Conservation (phyloP, 2,797 vertebrate species). For the Sebastes taczanowskii region DNA sequence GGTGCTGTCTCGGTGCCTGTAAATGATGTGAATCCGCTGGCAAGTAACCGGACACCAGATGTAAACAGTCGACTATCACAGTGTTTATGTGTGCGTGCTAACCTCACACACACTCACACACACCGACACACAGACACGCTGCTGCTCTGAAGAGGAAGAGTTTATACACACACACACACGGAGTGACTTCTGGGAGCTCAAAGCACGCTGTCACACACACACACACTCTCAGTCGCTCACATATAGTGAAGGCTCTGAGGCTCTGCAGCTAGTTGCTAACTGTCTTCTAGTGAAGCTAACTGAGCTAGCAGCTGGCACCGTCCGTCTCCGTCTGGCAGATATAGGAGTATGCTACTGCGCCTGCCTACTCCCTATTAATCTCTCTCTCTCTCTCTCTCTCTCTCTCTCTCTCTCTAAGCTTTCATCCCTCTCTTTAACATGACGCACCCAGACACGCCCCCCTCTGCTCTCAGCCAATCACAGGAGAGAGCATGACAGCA, state of each 20-base stretch:
- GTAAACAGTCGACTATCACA: constrained; percentile 52
- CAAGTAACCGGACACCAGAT: constrained; percentile 66
- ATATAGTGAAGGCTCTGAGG: constrained; percentile 3
- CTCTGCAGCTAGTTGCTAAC: constrained; percentile 66
- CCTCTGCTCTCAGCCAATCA: constrained; percentile 59
- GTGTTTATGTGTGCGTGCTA: constrained; percentile 39
- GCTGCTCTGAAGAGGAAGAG: constrained; percentile 27
- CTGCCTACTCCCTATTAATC: constrained; percentile 55
- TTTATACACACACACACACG: constrained; percentile 20
- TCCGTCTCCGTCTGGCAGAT: constrained; percentile 50
- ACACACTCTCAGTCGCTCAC: constrained; percentile 13
- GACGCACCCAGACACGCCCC: constrained; percentile 48
- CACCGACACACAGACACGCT: constrained; percentile 1
- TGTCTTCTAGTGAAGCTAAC: constrained; percentile 58
- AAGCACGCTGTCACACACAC: constrained; percentile 25
- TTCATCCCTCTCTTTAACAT: constrained; percentile 30
- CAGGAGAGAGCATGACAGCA: not conserved
- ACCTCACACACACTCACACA: constrained; percentile 10
- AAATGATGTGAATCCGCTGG: constrained; percentile 53
- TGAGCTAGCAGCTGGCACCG: constrained; percentile 69
- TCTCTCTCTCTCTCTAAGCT: constrained; percentile 8
- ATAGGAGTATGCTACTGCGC: constrained; percentile 63
- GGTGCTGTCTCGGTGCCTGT: constrained; percentile 37
- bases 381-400: constrained; percentile 27
- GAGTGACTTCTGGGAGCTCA: constrained; percentile 52